Percentiles rank a stretch among this genome's conserved stretches.
phyloP scores from a whole-genome alignment of 2,888 invertebrate genomes.

The Cartodere bifasciata region DNA sequence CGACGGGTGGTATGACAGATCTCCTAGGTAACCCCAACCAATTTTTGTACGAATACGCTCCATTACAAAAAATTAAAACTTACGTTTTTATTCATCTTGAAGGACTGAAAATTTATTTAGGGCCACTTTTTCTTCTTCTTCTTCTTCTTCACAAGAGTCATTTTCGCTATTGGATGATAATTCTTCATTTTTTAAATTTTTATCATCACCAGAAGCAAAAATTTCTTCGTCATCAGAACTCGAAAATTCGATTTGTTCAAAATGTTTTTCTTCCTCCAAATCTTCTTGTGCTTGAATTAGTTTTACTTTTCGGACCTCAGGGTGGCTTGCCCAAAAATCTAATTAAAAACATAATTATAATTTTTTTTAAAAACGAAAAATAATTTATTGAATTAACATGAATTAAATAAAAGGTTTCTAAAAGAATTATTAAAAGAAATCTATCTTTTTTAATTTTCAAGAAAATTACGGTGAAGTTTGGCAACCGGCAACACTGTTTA shows the following conservation, averaged over 20 bases:
- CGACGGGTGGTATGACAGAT: too few relatives aligned
- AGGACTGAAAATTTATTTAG: conserved; percentile 1
- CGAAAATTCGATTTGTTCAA: not conserved
- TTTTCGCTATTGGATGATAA: not conserved
- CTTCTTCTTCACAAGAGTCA: conserved; percentile 1
- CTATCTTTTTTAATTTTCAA: too few relatives aligned
- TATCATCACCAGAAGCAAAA: conserved; percentile 8
- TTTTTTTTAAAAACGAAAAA: not conserved
- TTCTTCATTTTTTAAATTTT: conserved; percentile 6
- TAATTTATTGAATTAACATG: not conserved
- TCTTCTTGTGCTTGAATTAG: conserved; percentile 70
- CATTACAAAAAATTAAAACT: too few relatives aligned
- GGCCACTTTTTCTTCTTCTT: not conserved
- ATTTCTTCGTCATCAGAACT: conserved; percentile 14
- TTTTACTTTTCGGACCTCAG: conserved; percentile 48
- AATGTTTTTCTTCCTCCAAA: not conserved
- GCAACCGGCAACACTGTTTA: too few relatives aligned
- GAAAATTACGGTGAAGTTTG: too few relatives aligned
- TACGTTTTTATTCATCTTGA: conserved; percentile 1
- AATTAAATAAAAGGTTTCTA: too few relatives aligned
- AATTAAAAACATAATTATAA: conserved; percentile 2
- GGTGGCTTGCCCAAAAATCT: conserved; percentile 49
- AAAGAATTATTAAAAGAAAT: too few relatives aligned
- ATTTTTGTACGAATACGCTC: too few relatives aligned
- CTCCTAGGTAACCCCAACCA: too few relatives aligned